A percentile compares a stretch with the other conserved stretches of the same genome.
Conservation (phyloP, 2,797 vertebrate genomes). For the Ptychadena robeensis region DNA sequence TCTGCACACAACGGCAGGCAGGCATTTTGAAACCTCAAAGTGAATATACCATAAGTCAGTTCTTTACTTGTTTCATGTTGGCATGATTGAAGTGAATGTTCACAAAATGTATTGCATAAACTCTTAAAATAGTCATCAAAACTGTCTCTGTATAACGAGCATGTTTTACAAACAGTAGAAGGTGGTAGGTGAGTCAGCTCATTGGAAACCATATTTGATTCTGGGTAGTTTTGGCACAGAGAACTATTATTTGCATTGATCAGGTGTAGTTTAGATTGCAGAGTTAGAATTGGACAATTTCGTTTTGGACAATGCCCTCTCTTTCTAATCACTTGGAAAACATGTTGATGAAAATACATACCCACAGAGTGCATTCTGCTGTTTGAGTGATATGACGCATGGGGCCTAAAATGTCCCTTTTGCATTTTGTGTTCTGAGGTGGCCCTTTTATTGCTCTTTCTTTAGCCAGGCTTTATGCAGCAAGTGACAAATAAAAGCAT, state of each 20-base stretch:
- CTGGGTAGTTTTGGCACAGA: too few species aligned
- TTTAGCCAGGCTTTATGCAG: constrained; percentile 19
- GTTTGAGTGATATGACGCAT: not conserved
- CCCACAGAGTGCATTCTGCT: not conserved
- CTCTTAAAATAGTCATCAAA: not conserved
- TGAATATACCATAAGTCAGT: too few species aligned
- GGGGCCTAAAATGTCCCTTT: not conserved
- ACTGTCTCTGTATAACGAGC: not conserved
- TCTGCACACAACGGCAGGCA: too few species aligned
- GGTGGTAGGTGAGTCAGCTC: too few species aligned
- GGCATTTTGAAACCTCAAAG: too few species aligned
- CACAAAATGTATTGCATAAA: not conserved
- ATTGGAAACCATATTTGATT: too few species aligned
- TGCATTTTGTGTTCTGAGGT: not conserved
- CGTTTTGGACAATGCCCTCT: not conserved
- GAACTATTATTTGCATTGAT: not conserved
- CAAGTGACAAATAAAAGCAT: constrained; percentile 34
- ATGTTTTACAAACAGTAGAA: not conserved
- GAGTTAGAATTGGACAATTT: not conserved
- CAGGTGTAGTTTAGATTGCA: not conserved
- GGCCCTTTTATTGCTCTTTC: not conserved
- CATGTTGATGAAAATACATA: not conserved
- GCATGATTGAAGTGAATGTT: not conserved
- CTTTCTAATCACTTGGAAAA: not conserved
- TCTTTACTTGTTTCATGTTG: too few species aligned